Base-by-base conservation (phyloP, 2,113 vertebrate genomes). In the Zosterops hypoxanthus region DNA sequence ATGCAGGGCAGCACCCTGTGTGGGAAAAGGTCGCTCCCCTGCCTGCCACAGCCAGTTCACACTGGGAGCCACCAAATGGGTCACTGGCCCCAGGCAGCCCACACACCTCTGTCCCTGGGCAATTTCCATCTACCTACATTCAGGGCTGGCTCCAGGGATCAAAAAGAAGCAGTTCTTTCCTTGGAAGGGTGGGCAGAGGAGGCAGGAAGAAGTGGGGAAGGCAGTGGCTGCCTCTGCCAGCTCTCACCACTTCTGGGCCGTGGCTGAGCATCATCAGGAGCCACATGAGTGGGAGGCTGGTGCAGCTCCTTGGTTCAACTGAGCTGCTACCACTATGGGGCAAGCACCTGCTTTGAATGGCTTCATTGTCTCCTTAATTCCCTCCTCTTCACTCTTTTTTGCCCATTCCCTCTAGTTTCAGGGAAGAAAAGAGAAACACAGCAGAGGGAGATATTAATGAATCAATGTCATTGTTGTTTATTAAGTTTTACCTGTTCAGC, bases 1-100 rank as follows among this genome's bases (percentile, higher is more conserved):
- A 94, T 59, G 79, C 61, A 89, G 81, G 68, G 47, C 81, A 92
- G 89, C 25, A 87, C 89, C 77, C 41, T 82, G 41, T 76, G 81
- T 75, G 81, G 64, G 69, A 69, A 84, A 93, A 82, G 75, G 77
- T 87, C 2, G 0, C 31, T 93, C 23, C 33, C 53, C 28, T 41
- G 69, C 61, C 70, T 89, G 73, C 34, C 70, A 17, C 70, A 71
- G 70, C 65, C 39, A 83, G 50, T 55, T 89, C 41, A 6, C 7
- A 3, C 65, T 47, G 0, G 0, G 47, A 89, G 60, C 56, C 21
- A 4, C 55, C 89, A 68, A 63, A 84, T 0, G 0, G 81, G 89
- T 33, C 72, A 73, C 59, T 46, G 82, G 29, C 50, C 91, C 24
- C 60, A 59, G 65, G 8, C 66, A 82, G 70, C 47, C 36, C 57